Evolutionary conservation across 2,888 invertebrate species (phyloP).

Genomic region (Mimumesa dahlbomi): DNA sequence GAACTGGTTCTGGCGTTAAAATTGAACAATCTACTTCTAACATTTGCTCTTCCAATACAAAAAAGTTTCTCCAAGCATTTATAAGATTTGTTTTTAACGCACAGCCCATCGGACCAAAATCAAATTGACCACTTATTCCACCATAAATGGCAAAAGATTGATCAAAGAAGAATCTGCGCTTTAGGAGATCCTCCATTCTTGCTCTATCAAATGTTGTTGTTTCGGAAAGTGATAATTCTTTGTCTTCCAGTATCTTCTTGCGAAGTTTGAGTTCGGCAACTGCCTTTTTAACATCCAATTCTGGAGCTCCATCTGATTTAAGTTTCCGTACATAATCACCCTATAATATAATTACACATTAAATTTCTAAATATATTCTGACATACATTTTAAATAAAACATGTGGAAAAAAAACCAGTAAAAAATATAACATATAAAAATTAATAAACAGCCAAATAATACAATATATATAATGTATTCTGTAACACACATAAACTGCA

Average conservation of each 20-base stretch:
- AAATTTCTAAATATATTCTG: not conserved
- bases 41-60: conserved; percentile 99
- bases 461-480: not conserved
- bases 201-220: conserved; percentile 91
- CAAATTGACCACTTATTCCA: conserved; percentile 96
- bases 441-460: not conserved
- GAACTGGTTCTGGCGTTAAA: conserved; percentile 97
- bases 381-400: too few species aligned
- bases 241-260: conserved; percentile 96
- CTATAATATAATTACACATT: conserved; percentile 76
- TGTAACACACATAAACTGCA: conserved; percentile 9
- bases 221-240: conserved; percentile 90
- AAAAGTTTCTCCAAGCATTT: conserved; percentile 96
- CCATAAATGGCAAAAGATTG: conserved; percentile 99
- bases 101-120: conserved; percentile 99
- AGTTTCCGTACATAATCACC: conserved; percentile 95
- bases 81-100: conserved; percentile 98
- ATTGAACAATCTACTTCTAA: conserved; percentile 99
- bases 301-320: conserved; percentile 93
- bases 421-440: not conserved
- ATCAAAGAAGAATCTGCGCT: conserved; percentile 98
- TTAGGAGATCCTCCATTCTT: conserved; percentile 98
- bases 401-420: too few species aligned
- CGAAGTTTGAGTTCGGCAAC: conserved; percentile 95
- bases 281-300: conserved; percentile 95